These are phyloP conservation scores for Melieria omissa DNA, from an alignment of 2,888 invertebrate species.

Conservation along the genomic window DNA sequence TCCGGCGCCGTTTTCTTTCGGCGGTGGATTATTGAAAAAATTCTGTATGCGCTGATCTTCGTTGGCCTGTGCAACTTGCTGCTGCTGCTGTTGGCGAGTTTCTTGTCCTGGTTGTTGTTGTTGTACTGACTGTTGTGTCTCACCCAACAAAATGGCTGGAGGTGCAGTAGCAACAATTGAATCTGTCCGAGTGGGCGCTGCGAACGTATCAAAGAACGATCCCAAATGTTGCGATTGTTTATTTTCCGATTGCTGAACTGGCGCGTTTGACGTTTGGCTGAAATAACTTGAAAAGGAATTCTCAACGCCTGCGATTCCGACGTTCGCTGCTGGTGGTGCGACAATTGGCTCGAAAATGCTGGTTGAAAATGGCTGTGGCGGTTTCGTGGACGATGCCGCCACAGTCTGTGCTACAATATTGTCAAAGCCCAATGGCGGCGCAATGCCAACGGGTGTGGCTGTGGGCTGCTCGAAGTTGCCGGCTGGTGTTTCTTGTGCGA, in stretches of 20 bases:
- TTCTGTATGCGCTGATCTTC: conserved; percentile 64
- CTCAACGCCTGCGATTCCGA: conserved; percentile 7
- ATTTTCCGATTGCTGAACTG: conserved; percentile 16
- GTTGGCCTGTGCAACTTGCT: conserved; percentile 39
- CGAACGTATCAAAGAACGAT: conserved; percentile 54
- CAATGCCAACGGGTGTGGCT: background rate
- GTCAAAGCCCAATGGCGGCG: conserved; percentile 51
- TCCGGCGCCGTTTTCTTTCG: conserved; percentile 58
- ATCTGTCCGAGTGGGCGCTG: conserved; percentile 18
- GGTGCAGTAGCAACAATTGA: background rate
- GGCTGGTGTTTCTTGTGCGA: conserved; percentile 17
- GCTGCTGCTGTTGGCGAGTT: conserved; percentile 19
- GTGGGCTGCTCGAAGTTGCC: background rate
- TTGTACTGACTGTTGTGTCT: background rate
- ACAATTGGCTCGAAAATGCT: background rate
- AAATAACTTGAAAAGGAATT: conserved; percentile 50
- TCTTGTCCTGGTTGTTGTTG: background rate
- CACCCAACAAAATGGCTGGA: no score
- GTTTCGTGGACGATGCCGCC: background rate
- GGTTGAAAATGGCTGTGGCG: background rate
- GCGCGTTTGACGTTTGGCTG: conserved; percentile 39
- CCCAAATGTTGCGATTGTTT: conserved; percentile 11
- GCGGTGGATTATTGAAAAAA: conserved; percentile 66
- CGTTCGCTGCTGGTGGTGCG: background rate
- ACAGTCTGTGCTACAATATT: conserved; percentile 23